Percentiles rank a stretch among this genome's conserved stretches.
Evolutionary conservation across 1,140 invertebrate species (phyloP).

Genomic region (Diabrotica virgifera): DNA sequence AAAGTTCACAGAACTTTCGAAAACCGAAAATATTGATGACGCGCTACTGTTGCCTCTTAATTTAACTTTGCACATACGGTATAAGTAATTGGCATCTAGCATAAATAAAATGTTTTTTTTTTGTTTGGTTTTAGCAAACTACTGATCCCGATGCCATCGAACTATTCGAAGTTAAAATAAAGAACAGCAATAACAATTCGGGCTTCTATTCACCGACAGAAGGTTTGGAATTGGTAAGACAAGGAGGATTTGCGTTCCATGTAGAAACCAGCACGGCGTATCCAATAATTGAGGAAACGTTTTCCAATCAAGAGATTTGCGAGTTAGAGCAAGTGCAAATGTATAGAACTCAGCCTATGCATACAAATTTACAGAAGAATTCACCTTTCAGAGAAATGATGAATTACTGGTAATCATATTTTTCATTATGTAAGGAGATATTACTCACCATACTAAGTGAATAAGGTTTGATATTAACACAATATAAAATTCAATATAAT

Average conservation of each 20-base stretch:
- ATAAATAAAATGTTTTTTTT: background rate
- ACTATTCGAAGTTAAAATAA: conserved; percentile 15
- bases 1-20: too few relatives aligned
- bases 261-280: conserved; percentile 38
- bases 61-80: too few relatives aligned
- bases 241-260: conserved; percentile 40
- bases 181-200: conserved; percentile 9
- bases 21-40: too few relatives aligned
- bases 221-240: conserved; percentile 34
- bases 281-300: conserved; percentile 38
- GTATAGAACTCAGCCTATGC: conserved; percentile 35
- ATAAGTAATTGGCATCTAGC: too few relatives aligned
- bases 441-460: background rate
- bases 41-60: too few relatives aligned
- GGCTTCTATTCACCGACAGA: conserved; percentile 30
- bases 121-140: conserved; percentile 15
- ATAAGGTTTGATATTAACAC: too few relatives aligned
- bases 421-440: background rate
- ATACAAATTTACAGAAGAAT: conserved; percentile 33
- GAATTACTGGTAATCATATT: conserved; percentile 29
- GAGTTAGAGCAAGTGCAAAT: conserved; percentile 40
- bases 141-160: conserved; percentile 16
- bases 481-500: too few relatives aligned
- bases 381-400: conserved; percentile 33
- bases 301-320: conserved; percentile 36